Evolutionary conservation across 2,888 invertebrate species (phyloP), one percentile per base, ranked within the genome.

Genomic region (Drosophila anceps): DNA sequence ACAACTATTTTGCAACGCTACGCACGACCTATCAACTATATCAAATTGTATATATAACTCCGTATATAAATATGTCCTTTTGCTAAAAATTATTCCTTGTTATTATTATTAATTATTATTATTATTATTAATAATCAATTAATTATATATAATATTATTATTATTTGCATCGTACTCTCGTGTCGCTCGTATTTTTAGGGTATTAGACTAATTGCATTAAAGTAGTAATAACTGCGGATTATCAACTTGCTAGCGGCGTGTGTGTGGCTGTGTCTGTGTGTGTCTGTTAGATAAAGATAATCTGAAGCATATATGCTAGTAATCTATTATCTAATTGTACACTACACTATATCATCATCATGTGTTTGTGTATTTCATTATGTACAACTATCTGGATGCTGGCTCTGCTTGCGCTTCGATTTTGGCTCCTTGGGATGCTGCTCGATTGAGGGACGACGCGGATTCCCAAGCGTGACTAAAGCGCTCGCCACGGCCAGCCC

Each of bases 401-500:
- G 96, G 93, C 95, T 96, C 92, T 95, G 95, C 90, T 93, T 93
- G 88, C 93, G 92, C 90, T 93, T 93, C 72, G 92, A 88, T 88
- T 93, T 93, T 84, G 93, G 92, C 91, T 93, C 93, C 91, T 93
- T 93, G 71, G 93, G 94, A 82, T 93, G 95, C 92, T 96, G 95
- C 90, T 96, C 96, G 86, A 95, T 94, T 87, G 96, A 96, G 82
- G 95, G 94, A 91, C 96, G 95, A 81, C 96, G 94, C 46, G 96
- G 96, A 93, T 97, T 97, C 35, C 98, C 98, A 67, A 98, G 94
- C 74, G 98, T 97, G 83, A 98, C 98, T 84, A 98, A 95, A 82
- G 98, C 97, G 87, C 97, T 98, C 76, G 97, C 98, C 68, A 98
- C 97, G 46, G 97, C 97, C 90, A 98, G 94, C 69, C 97, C 98